Evolutionary conservation across 2,888 invertebrate species (phyloP).

Genomic region (Ormyrus pomaceus): DNA sequence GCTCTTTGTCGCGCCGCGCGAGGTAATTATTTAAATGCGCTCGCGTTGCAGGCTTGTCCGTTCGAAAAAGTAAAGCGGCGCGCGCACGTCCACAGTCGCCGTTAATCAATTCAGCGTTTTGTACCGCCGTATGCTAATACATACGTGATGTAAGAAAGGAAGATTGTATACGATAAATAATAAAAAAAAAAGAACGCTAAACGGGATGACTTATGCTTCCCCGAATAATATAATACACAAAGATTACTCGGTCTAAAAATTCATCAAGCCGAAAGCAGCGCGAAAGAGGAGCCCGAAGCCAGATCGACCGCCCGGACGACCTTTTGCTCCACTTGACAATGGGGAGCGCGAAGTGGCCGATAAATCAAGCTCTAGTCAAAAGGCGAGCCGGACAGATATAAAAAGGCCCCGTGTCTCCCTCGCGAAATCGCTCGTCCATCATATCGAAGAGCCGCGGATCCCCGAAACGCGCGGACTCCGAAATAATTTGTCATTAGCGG

Average conservation of each 20-base stretch:
- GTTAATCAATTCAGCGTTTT: conserved; percentile 10
- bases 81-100: neutral
- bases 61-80: neutral
- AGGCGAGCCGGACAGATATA: conserved; percentile 8
- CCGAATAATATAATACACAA: no score
- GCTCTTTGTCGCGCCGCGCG: neutral
- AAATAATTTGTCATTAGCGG: conserved; percentile 10
- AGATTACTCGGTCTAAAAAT: no score
- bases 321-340: neutral
- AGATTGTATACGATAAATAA: no score
- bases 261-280: no score
- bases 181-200: neutral
- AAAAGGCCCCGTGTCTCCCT: neutral
- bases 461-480: neutral
- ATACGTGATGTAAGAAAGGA: no score
- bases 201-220: no score
- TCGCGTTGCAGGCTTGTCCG: neutral
- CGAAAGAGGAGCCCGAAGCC: no score
- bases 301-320: no score
- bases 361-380: neutral
- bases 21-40: conserved; percentile 5
- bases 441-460: no score
- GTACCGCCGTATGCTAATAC: neutral
- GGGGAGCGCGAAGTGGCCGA: neutral
- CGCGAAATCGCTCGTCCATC: conserved; percentile 17